Base-by-base conservation (phyloP, 2,888 invertebrate genomes). In the Leptarthrus brevirostris region DNA sequence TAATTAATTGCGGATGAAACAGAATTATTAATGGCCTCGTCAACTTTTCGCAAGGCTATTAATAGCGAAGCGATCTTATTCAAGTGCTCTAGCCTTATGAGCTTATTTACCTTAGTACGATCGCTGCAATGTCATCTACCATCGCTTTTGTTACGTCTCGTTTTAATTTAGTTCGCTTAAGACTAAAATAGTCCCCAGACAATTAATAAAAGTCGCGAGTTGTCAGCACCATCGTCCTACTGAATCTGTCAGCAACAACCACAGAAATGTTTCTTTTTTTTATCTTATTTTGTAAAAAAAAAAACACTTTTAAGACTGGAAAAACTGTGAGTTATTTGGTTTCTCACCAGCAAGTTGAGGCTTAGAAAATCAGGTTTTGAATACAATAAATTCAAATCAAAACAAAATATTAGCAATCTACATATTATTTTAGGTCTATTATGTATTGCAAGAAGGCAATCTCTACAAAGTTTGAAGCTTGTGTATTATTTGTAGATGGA, bases 1-100 rank as follows among this genome's bases (percentile, higher is more conserved):
- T 81, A 83, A 83, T 83, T 83, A 83, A 83, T 83, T 81, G 83
- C 81, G 83, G 79, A 80, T 82, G 81, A 80, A 79, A 79, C 79
- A 78, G 81, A 81, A 82, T 83, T 83, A 83, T 83, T 83, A 83
- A 83, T 83, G 83, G 82, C 82, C 69, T 61, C 76, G 58, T 61
- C 58, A 72, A 72, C 61, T 61, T 72, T 72, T 58, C 36, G 44
- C 56, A 47, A 6, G 22, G 34, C 56, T 72, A 72, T 72, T 72
- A 56, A 56, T 72, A 72, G 56, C 72, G 40, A 16, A 72, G 56
- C 72, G 40, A 16, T 6, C 58, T 16, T 52, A 52, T 52, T 47
- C 26, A 47, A 66, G 47, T 47, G 14, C 20, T 64, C 44, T 40
- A 40, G 10, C 12, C 40, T 40, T 6, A 3, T 40, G n/a, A 40